These are phyloP conservation scores for Patella ulyssiponensis DNA, from an alignment of 2,888 invertebrate species.

Conservation along the genomic window DNA sequence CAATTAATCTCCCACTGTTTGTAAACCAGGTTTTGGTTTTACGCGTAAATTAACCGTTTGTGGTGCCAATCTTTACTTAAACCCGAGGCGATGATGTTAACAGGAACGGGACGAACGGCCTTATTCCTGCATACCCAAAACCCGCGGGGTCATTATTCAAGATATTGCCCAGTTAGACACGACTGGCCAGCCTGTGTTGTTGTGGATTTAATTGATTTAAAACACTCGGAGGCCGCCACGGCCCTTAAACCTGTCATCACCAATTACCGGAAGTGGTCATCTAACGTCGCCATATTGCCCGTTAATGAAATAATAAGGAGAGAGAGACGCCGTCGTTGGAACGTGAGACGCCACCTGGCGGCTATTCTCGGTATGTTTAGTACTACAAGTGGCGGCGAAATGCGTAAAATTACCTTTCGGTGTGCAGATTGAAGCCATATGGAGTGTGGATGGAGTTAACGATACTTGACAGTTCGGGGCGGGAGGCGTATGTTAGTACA, in stretches of 20 bases:
- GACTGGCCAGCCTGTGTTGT: background rate
- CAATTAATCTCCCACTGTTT: too few species aligned
- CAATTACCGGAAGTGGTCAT: background rate
- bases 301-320: slow-evolving; percentile 11
- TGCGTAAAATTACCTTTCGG: background rate
- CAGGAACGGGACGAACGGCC: too few species aligned
- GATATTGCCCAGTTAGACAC: background rate
- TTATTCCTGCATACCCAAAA: background rate
- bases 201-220: slow-evolving; percentile 1
- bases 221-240: background rate
- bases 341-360: slow-evolving; percentile 6
- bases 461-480: background rate
- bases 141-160: background rate
- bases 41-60: too few species aligned
- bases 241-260: slow-evolving; percentile 7
- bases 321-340: background rate
- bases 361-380: background rate
- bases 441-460: background rate
- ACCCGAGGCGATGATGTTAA: too few species aligned
- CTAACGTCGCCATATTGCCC: slow-evolving; percentile 1
- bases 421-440: background rate
- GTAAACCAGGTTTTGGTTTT: too few species aligned
- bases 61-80: too few species aligned
- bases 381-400: background rate
- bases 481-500: background rate